Evolutionary conservation across 2,113 vertebrate species (phyloP).

Genomic region (Podilymbus podiceps): DNA sequence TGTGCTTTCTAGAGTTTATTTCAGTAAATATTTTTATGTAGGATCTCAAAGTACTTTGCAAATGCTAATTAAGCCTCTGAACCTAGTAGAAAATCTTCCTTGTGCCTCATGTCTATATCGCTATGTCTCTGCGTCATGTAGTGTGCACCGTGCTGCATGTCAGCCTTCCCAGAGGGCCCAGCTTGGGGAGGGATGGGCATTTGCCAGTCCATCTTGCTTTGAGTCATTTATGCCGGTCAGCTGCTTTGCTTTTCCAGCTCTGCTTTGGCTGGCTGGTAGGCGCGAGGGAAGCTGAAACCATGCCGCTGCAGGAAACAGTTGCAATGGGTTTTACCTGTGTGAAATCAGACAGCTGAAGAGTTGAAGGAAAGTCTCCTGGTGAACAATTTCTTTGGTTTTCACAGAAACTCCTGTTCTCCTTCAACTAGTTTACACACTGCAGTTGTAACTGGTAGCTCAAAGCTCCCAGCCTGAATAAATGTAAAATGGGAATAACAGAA

Average conservation of each 20-base stretch:
- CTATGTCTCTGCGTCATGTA: neutral
- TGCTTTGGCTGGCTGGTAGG: neutral
- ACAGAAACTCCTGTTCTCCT: neutral
- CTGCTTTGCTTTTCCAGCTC: neutral
- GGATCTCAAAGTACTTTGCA: neutral
- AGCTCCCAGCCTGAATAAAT: conserved; percentile 9
- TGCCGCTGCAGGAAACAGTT: neutral
- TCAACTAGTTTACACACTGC: neutral
- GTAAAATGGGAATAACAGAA: neutral
- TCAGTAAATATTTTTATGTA: neutral
- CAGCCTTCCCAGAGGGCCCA: neutral
- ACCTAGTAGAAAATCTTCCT: neutral
- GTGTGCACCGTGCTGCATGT: accelerated
- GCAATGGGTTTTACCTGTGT: neutral
- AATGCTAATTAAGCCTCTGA: neutral
- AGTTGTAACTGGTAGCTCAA: conserved; percentile 1
- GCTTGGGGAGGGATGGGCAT: neutral
- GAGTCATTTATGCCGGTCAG: neutral
- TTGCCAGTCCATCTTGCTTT: neutral
- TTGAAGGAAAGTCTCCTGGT: neutral
- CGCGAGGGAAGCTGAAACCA: neutral
- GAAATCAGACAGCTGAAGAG: neutral
- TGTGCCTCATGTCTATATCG: neutral
- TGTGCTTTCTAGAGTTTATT: neutral
- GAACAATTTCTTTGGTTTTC: conserved; percentile 13